Percentiles rank a stretch among this genome's conserved stretches.
These are phyloP conservation scores for Cheiracanthium punctorium DNA, from an alignment of 2,888 invertebrate species.

Conservation along the genomic window DNA sequence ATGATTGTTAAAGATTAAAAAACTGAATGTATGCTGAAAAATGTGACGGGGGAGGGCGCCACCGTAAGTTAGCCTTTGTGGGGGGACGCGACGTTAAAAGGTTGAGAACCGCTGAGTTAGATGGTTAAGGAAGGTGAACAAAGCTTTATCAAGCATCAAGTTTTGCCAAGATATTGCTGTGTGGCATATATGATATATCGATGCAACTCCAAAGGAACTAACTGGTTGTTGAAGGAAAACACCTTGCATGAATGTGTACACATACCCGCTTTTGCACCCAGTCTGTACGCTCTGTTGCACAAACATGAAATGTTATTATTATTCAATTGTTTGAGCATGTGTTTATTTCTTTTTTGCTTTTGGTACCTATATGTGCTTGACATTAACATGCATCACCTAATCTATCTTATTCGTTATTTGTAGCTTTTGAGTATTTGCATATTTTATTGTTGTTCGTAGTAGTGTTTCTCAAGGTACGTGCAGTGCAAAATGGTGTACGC, in stretches of 20 bases:
- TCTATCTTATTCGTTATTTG: not conserved
- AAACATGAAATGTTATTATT: not conserved
- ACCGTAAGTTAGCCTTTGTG: too few relatives aligned
- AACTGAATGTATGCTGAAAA: too few relatives aligned
- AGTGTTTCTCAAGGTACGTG: constrained; percentile 10
- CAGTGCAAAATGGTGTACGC: not conserved
- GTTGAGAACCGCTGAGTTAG: too few relatives aligned
- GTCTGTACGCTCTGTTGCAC: not conserved
- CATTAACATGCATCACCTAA: not conserved
- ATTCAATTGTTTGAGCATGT: not conserved
- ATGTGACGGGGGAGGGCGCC: too few relatives aligned
- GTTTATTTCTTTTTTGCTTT: not conserved
- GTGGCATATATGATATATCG: too few relatives aligned
- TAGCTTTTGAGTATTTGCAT: not conserved
- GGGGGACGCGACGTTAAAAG: too few relatives aligned
- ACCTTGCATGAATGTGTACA: not conserved
- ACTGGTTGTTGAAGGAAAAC: not conserved
- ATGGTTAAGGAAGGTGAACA: too few relatives aligned
- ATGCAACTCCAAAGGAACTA: too few relatives aligned
- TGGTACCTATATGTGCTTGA: not conserved
- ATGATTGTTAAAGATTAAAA: too few relatives aligned
- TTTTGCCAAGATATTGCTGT: too few relatives aligned
- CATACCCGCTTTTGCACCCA: not conserved
- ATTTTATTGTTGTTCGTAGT: not conserved
- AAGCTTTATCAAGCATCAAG: too few relatives aligned